Conservation (phyloP, 1,140 invertebrate genomes). For the Zaprionus ornatus region DNA sequence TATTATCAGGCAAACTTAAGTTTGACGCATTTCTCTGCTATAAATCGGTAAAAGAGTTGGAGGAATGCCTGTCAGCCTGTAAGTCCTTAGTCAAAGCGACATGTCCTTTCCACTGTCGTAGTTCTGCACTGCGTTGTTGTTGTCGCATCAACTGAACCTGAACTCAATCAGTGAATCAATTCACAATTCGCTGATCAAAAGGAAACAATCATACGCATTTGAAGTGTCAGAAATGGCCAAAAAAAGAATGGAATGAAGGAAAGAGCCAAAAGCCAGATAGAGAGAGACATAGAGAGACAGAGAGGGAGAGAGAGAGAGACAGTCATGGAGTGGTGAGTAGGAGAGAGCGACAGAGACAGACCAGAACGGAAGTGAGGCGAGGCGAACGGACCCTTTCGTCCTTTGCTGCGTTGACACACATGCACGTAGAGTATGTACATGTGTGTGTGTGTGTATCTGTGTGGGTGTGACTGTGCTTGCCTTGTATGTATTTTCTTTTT, state of each 20-base stretch:
- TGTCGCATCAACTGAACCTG: constrained; percentile 75
- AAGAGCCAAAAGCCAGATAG: not conserved
- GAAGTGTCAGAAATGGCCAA: constrained; percentile 80
- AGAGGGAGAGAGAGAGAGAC: constrained; percentile 9
- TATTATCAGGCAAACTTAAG: not conserved
- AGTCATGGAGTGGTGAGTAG: not conserved
- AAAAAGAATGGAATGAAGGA: constrained; percentile 19
- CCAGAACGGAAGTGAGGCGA: constrained; percentile 11
- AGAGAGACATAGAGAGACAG: constrained; percentile 8
- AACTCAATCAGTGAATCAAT: constrained; percentile 82
- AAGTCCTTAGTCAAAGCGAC: constrained; percentile 34
- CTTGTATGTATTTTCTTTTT: constrained; percentile 78
- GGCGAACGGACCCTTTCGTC: constrained; percentile 61
- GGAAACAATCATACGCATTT: constrained; percentile 82
- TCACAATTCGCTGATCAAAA: constrained; percentile 82
- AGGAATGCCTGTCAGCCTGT: constrained; percentile 9
- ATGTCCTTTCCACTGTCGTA: constrained; percentile 20
- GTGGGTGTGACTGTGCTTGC: constrained; percentile 34
- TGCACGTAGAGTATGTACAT: constrained; percentile 53
- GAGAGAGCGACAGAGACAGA: not conserved
- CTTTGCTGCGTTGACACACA: constrained; percentile 73
- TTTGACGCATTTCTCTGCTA: not conserved
- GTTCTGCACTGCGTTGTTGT: constrained; percentile 60
- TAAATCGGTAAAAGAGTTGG: not conserved
- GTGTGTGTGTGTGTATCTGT: constrained; percentile 46